These are phyloP conservation scores for Xiphorhynchus elegans DNA, from an alignment of 2,113 vertebrate species.

Conservation along the genomic window DNA sequence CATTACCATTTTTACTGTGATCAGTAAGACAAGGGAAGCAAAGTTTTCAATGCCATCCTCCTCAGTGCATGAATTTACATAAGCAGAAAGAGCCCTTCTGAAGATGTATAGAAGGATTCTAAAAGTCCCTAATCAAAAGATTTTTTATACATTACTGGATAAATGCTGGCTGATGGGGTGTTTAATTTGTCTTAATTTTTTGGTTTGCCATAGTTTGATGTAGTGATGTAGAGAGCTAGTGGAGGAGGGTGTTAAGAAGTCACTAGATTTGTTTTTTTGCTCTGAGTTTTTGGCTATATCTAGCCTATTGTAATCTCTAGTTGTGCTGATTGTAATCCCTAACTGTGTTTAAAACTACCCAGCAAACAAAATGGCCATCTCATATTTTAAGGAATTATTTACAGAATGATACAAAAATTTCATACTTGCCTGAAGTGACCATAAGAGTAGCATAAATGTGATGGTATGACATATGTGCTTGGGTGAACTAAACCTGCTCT, in stretches of 20 bases:
- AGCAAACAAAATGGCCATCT: neutral
- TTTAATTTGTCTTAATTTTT: neutral
- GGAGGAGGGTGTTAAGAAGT: neutral
- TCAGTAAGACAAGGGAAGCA: neutral
- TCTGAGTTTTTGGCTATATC: neutral
- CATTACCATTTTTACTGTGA: neutral
- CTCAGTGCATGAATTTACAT: neutral
- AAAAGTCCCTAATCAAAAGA: neutral
- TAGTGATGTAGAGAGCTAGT: neutral
- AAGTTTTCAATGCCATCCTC: neutral
- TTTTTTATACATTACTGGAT: neutral
- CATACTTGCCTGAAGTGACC: neutral
- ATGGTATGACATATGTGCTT: neutral
- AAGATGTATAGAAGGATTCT: neutral
- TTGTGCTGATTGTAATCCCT: neutral
- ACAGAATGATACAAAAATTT: neutral
- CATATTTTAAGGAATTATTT: neutral
- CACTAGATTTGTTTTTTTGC: neutral
- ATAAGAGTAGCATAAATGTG: neutral
- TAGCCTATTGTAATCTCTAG: neutral
- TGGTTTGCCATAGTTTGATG: neutral
- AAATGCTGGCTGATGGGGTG: rapidly evolving
- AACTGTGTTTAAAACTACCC: neutral
- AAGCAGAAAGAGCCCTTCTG: neutral
- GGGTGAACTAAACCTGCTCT: neutral